These are phyloP conservation scores for Oostethus manadensis DNA, from an alignment of 2,113 vertebrate genomes.

Conservation along the genomic window DNA sequence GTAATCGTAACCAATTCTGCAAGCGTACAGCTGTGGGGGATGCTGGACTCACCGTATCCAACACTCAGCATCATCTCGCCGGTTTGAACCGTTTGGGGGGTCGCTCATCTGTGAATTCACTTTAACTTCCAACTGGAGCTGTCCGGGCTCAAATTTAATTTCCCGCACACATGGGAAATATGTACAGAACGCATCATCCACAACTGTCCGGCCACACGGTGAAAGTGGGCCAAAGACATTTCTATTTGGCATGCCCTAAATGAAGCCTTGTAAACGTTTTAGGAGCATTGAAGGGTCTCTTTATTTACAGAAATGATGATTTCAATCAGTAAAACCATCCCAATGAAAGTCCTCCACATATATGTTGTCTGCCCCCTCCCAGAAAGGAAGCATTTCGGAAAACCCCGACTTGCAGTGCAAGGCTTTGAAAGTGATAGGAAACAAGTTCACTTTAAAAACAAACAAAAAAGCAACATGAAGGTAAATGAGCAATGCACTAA, in stretches of 20 bases:
- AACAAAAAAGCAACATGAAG: conserved; percentile 17
- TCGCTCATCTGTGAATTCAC: conserved; percentile 27
- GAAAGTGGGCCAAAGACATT: conserved; percentile 19
- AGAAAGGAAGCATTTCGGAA: conserved; percentile 18
- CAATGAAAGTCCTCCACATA: not conserved
- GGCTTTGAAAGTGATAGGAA: conserved; percentile 23
- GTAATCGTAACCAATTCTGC: too few species aligned
- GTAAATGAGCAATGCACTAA: conserved; percentile 33
- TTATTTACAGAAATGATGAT: not conserved
- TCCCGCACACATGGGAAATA: conserved; percentile 6
- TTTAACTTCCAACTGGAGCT: conserved; percentile 33
- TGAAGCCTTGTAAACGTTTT: not conserved
- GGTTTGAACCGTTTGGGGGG: conserved; percentile 14
- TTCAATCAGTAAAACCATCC: not conserved
- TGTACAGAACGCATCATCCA: conserved; percentile 16
- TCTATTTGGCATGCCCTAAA: conserved; percentile 12
- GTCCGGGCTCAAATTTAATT: conserved; percentile 22
- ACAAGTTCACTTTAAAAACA: conserved; percentile 7
- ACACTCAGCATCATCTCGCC: conserved; percentile 4
- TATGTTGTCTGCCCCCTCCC: not conserved
- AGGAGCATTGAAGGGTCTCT: not conserved
- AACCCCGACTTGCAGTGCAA: conserved; percentile 23
- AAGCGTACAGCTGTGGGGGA: not conserved
- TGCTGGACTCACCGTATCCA: too few species aligned
- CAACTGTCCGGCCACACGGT: not conserved